phyloP scores from a whole-genome alignment of 2,888 invertebrate species.

The Hirtodrosophila histrioides region DNA sequence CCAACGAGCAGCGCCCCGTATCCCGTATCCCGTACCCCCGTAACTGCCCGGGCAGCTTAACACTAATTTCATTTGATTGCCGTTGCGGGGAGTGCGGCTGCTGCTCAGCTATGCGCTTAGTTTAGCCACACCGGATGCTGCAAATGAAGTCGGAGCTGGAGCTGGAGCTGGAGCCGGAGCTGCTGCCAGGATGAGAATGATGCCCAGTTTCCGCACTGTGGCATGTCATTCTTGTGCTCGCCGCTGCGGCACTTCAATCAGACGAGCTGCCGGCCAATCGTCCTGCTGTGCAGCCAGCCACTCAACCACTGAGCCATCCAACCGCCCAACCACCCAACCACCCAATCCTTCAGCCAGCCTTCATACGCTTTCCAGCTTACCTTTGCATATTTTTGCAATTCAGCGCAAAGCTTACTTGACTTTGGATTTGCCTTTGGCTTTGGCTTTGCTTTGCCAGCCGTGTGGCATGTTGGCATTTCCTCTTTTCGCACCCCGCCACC shows the following conservation, averaged over 20 bases:
- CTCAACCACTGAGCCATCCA: not conserved
- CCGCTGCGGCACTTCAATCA: constrained; percentile 56
- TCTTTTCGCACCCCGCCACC: constrained; percentile 13
- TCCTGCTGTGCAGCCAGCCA: constrained; percentile 9
- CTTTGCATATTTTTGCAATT: constrained; percentile 82
- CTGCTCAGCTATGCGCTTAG: constrained; percentile 34
- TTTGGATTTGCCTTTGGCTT: constrained; percentile 37
- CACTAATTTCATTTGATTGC: constrained; percentile 73
- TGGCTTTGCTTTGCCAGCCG: constrained; percentile 28
- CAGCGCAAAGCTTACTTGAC: constrained; percentile 76
- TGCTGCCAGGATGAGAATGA: constrained; percentile 2
- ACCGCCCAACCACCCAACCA: not conserved
- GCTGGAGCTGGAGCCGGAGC: not conserved
- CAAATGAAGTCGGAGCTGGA: constrained; percentile 12
- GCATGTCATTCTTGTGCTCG: constrained; percentile 23
- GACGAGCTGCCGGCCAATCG: constrained; percentile 34
- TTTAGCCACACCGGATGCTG: constrained; percentile 8
- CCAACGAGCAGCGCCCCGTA: not conserved
- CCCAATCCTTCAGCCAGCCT: not conserved
- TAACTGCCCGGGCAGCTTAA: constrained; percentile 39
- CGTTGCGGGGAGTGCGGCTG: not conserved
- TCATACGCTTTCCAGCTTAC: constrained; percentile 50
- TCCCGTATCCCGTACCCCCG: too few species aligned
- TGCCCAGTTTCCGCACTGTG: not conserved
- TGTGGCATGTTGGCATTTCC: constrained; percentile 56